Base-by-base conservation (phyloP, 1,140 invertebrate genomes). In the Apis florea region DNA sequence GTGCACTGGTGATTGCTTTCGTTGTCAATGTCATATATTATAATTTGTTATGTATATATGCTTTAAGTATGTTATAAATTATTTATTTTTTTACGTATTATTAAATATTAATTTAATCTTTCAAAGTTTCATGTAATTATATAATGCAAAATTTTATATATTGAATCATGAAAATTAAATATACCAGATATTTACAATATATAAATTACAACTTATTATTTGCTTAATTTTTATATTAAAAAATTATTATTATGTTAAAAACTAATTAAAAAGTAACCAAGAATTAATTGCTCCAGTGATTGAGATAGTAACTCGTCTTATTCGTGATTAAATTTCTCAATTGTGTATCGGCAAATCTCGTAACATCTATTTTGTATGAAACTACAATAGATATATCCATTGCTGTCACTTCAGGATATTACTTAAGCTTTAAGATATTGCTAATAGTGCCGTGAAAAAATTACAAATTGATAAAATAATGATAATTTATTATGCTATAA, bases 11-110 rank as follows among this genome's bases (percentile, higher is more conserved):
- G 64, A 77, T 19, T 94, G 92, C 83, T 93, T 93, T 74, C 88
- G 90, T 79, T 94, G 93, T 73, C 90, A 91, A 66, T 94, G 93
- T 84, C 92, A 91, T 17, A 93, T 94, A 83, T 82, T 93, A 24
- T 93, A 89, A 92, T 82, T 51, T 68, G 72, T 83, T 74, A 75
- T 54, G 24, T 72, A 54, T 19, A 47, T 56, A 59, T 24, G 64
- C 13, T n/a, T 76, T 58, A 21, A 67, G 66, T 49, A 68, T 59
- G 61, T 79, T 58, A 61, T 40, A 75, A 56, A 79, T 75, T 82
- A 73, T 64, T 63, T 61, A 26, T 78, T 58, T 80, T n/a, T 80
- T 82, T 40, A 77, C 58, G 54, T 9, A 47, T 83, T 56, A 75
- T 68, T 74, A 19, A 71, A 70, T 75, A 75, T 85, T 63, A 75